Evolutionary conservation across 2,113 vertebrate genomes (phyloP).

Genomic region (Porphyrio hochstetteri): DNA sequence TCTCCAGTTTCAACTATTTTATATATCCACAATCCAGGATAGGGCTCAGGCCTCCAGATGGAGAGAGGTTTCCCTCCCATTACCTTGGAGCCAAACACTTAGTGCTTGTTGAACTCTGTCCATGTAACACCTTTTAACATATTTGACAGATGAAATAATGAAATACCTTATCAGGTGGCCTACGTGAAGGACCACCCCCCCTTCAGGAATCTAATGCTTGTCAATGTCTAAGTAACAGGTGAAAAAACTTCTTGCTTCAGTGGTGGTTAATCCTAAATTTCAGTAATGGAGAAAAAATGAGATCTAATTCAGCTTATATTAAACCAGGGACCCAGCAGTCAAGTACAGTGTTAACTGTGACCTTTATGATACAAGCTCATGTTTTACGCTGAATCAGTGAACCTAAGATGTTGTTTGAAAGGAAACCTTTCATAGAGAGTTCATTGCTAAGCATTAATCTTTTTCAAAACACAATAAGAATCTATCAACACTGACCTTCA

Average conservation of each 20-base stretch:
- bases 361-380: conserved; percentile 57
- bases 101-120: not conserved
- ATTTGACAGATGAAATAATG: not conserved
- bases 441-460: conserved; percentile 76
- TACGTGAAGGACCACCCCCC: not conserved
- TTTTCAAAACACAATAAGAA: conserved; percentile 75
- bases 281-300: not conserved
- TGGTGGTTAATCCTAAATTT: not conserved
- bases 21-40: not conserved
- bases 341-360: conserved; percentile 52
- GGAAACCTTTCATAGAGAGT: conserved; percentile 44
- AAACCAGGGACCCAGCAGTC: conserved; percentile 2
- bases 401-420: conserved; percentile 52
- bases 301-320: conserved; percentile 33
- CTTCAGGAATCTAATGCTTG: not conserved
- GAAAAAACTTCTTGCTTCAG: not conserved
- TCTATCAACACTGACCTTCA: conserved; percentile 77
- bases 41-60: not conserved
- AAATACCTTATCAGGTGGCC: not conserved
- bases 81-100: not conserved
- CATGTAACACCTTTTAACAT: not conserved
- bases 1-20: not conserved
- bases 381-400: conserved; percentile 66
- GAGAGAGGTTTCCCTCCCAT: not conserved
- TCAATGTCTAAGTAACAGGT: not conserved